Conservation (phyloP, 1,140 invertebrate genomes). For the Hypsibius dujardini region DNA sequence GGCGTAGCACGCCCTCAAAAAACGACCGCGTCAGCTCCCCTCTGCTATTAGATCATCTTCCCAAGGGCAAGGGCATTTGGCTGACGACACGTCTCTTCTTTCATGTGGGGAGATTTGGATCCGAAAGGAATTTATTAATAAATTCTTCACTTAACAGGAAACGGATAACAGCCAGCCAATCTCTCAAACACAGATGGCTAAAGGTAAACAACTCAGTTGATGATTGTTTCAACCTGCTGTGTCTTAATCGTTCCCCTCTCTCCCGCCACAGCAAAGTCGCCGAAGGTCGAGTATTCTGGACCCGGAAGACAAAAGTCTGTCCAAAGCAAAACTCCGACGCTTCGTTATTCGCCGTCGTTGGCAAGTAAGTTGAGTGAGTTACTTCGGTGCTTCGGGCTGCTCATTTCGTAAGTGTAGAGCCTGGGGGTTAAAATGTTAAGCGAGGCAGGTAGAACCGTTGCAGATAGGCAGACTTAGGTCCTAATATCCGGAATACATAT, state of each 20-base stretch:
- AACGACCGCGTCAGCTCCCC: background rate
- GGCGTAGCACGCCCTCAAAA: background rate
- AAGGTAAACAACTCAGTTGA: slow-evolving; percentile 22
- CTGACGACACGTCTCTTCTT: slow-evolving; percentile 8
- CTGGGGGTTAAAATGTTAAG: too few relatives aligned
- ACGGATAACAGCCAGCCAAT: slow-evolving; percentile 53
- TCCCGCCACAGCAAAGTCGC: slow-evolving; percentile 70
- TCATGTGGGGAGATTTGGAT: background rate
- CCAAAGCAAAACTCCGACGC: background rate
- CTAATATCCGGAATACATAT: too few relatives aligned
- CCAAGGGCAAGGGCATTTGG: slow-evolving; percentile 21
- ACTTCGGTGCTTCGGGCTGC: too few relatives aligned
- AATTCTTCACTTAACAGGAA: slow-evolving; percentile 37
- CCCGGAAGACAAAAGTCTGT: slow-evolving; percentile 44
- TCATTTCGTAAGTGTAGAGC: too few relatives aligned
- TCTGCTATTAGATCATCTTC: slow-evolving; percentile 17
- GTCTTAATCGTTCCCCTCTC: slow-evolving; percentile 47
- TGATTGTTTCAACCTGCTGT: slow-evolving; percentile 35
- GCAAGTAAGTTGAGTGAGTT: background rate
- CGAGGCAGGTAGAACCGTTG: too few relatives aligned
- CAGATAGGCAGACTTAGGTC: too few relatives aligned
- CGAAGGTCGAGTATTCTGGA: slow-evolving; percentile 72
- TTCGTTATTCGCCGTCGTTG: slow-evolving; percentile 8
- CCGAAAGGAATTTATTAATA: background rate
- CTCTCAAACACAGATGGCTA: slow-evolving; percentile 61